Evolutionary conservation across 2,113 vertebrate genomes (phyloP).

Genomic region (Microcebus lehilahytsara): DNA sequence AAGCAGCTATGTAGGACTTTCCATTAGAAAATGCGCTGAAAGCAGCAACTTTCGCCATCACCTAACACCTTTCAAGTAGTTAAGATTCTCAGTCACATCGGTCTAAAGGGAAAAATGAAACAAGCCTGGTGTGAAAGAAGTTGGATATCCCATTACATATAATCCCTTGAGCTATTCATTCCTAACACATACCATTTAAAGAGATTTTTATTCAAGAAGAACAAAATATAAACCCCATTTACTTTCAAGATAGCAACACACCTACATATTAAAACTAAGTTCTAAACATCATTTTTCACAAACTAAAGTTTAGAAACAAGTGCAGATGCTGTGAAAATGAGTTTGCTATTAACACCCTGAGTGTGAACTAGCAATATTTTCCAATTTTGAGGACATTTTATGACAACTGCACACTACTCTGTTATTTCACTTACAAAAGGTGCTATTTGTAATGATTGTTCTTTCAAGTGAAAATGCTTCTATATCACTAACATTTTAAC

Average conservation of each 20-base stretch:
- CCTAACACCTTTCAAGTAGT: not conserved
- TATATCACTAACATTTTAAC: conserved; percentile 33
- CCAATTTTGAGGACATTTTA: conserved; percentile 6
- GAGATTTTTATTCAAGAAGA: not conserved
- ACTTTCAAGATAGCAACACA: not conserved
- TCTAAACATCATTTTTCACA: not conserved
- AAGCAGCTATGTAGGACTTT: not conserved
- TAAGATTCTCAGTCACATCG: not conserved
- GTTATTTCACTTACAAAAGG: conserved; percentile 39
- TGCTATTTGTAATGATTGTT: conserved; percentile 11
- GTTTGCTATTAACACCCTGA: conserved; percentile 16
- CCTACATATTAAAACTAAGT: not conserved
- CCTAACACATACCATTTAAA: not conserved
- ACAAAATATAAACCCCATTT: not conserved
- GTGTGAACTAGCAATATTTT: conserved; percentile 6
- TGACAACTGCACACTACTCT: not conserved
- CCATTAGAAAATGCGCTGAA: conserved; percentile 5
- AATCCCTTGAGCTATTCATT: conserved; percentile 15
- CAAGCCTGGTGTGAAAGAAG: not conserved
- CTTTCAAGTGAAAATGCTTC: not conserved
- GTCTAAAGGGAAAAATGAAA: conserved; percentile 18
- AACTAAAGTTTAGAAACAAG: conserved; percentile 20
- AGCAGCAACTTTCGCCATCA: not conserved
- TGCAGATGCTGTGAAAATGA: not conserved
- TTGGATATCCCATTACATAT: not conserved